Evolutionary conservation across 2,113 vertebrate species (phyloP), one percentile per base, ranked within the genome.

Genomic region (Petrocephalus zakoni): DNA sequence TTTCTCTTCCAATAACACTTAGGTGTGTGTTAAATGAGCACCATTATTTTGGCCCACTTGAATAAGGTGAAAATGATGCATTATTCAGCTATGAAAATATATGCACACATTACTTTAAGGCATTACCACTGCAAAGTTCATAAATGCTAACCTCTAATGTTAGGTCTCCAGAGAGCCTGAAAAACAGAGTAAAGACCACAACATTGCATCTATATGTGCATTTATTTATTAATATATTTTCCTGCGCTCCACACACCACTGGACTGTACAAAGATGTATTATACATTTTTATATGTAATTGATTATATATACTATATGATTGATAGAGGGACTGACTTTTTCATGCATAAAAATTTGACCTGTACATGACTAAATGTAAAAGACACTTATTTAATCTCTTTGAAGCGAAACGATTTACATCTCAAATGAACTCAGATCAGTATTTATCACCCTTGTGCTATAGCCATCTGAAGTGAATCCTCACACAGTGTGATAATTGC

Each of bases 41-140:
- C n/a, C 61, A 29, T 68, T 68, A 68, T 68, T 68, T 68, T 68
- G n/a, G 25, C 61, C 25, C 10, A 64, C 22, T n/a, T 9, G 56
- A n/a, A 64, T 64, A 68, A 68, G 10, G 25, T 68, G 61, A 68
- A n/a, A n/a, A 68, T 68, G 25, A 29, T 68, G 61, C 61, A 68
- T 68, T 29, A 68, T 68, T 68, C 61, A 68, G n/a, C 25, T 68
- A 68, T 68, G 61, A 78, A 78, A 78, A 78, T 78, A 42, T 78
- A 34, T 37, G 72, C 72, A 37, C 34, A 78, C 72, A 34, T 75
- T 29, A 75, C 34, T 42, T 17, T 13, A 34, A 42, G 72, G 72
- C 29, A 78, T 37, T 34, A 15, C 34, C 5, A 42, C 72, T 78
- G 34, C 5, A 78, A 68, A 29, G 61, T 68, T 29, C 61, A 68